Evolutionary conservation across 2,888 invertebrate genomes (phyloP), one percentile per base, ranked within the genome.

Genomic region (Formica aserva): DNA sequence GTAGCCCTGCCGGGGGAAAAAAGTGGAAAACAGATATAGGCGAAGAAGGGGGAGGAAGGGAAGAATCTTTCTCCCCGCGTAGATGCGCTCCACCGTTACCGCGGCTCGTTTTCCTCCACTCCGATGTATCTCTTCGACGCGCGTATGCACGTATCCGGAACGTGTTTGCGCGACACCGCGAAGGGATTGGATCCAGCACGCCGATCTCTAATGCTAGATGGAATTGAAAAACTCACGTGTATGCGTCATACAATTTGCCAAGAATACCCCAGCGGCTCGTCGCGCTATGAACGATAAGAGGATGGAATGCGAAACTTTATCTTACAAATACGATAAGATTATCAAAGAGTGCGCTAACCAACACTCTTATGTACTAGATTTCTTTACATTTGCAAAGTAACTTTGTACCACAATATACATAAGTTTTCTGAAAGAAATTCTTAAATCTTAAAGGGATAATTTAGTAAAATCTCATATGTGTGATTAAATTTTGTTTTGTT

Each of bases 21-120:
- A 89, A 91, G 92, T 89, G 88, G 89, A 92, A 92, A 92, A 91
- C 89, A 92, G 91, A 91, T 91, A 92, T 91, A 52, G n/a, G n/a
- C n/a, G 8, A 3, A 8, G 52, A 52, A 52, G 52, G 52, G 52
- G n/a, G 6, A 91, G 89, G 87, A 84, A 85, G 91, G 86, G 77
- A 89, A 87, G 86, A 89, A 87, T 89, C 88, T 89, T 90, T 87
- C 85, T 87, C 66, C 65, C 77, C 67, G 13, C 69, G 38, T 6
- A n/a, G 9, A 48, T 41, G 22, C 80, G 38, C 52, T 41, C 15
- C 48, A 22, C n/a, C 26, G 60, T 57, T 62, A 60, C 48, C 75
- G n/a, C 45, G 29, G 52, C 48, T 57, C 71, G 67, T 45, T 48
- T 48, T 45, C 62, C 57, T 35, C 55, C 67, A 74, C 48, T 76